phyloP scores from a whole-genome alignment of 2,888 invertebrate species.

The Parnassius orleans region DNA sequence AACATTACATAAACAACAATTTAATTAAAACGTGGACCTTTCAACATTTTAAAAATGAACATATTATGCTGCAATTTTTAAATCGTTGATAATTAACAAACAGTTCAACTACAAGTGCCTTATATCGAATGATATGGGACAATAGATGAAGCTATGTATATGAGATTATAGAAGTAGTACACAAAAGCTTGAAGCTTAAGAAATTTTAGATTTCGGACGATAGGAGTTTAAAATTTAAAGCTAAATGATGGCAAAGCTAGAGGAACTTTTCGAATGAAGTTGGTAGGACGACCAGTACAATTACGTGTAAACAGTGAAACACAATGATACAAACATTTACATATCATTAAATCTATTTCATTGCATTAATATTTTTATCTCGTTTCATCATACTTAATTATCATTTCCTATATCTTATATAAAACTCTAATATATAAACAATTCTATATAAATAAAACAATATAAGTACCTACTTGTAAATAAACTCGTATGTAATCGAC shows the following conservation, averaged over 20 bases:
- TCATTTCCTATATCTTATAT: neutral
- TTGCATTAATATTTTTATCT: conserved; percentile 1
- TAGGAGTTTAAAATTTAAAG: neutral
- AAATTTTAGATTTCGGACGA: conserved; percentile 1
- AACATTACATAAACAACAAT: conserved; percentile 14
- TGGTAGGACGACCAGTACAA: neutral
- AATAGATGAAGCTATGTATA: conserved; percentile 3
- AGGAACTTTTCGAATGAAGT: conserved; percentile 6
- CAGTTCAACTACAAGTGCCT: neutral
- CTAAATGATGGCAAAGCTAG: conserved; percentile 14
- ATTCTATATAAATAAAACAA: neutral
- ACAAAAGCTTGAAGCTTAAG: neutral
- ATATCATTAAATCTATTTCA: conserved; percentile 5
- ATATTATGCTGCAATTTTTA: no score
- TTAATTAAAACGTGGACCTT: neutral
- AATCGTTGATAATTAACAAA: neutral
- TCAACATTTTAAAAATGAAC: neutral
- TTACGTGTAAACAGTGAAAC: neutral
- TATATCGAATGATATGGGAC: conserved; percentile 19
- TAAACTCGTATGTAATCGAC: neutral
- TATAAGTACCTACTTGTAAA: neutral
- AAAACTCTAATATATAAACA: neutral
- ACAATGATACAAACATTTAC: no score
- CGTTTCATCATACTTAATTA: neutral
- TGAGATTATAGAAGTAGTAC: neutral